Conservation (phyloP, 2,888 invertebrate genomes). For the Sesia apiformis region DNA sequence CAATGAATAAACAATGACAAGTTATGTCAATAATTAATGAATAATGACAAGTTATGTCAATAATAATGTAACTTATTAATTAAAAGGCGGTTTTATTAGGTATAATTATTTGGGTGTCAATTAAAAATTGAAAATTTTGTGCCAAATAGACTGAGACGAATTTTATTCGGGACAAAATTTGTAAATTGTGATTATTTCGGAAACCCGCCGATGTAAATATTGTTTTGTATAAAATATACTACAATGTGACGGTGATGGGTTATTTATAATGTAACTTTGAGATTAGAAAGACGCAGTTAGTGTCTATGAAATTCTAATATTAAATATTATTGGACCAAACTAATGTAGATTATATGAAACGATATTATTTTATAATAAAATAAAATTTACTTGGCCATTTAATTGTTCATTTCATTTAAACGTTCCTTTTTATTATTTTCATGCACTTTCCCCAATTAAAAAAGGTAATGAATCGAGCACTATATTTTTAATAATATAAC, state of each 20-base stretch:
- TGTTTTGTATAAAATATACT: constrained; percentile 26
- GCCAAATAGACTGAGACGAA: constrained; percentile 58
- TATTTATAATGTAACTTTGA: constrained; percentile 17
- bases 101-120: neutral
- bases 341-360: constrained; percentile 56
- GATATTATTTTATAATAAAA: constrained; percentile 30
- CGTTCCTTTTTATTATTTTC: no score
- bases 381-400: constrained; percentile 43
- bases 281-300: constrained; percentile 48
- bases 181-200: constrained; percentile 29
- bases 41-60: constrained; percentile 19
- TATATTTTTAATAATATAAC: no score
- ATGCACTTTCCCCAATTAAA: no score
- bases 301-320: constrained; percentile 30
- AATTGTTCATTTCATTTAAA: constrained; percentile 15
- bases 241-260: constrained; percentile 44
- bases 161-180: constrained; percentile 69
- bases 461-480: no score
- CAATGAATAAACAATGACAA: constrained; percentile 4
- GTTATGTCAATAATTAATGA: neutral
- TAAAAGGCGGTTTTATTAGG: neutral
- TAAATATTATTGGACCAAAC: constrained; percentile 53
- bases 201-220: constrained; percentile 50
- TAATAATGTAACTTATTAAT: neutral
- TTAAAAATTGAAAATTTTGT: constrained; percentile 48